Conservation (phyloP, 2,113 vertebrate genomes). For the Phrynosoma platyrhinos region DNA sequence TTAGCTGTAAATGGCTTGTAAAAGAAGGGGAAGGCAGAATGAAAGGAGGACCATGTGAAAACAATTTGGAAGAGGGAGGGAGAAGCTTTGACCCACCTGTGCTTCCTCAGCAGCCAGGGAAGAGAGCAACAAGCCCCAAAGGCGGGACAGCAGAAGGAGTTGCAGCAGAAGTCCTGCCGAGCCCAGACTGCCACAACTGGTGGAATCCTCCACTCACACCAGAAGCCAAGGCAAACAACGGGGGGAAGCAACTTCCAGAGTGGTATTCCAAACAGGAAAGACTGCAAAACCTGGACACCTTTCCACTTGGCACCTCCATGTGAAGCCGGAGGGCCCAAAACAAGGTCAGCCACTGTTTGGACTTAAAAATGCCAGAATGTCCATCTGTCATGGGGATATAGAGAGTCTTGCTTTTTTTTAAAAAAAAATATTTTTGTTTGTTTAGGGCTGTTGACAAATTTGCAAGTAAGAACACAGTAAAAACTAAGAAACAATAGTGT, state of each 20-base stretch:
- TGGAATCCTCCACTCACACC: neutral
- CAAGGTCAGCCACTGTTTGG: conserved; percentile 23
- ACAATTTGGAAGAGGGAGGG: conserved; percentile 11
- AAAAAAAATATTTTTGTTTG: neutral
- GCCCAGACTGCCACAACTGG: conserved; percentile 16
- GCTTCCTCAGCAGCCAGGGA: conserved; percentile 31
- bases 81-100: conserved; percentile 31
- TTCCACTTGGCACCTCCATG: conserved; percentile 9
- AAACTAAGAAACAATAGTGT: neutral
- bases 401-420: neutral
- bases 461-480: neutral
- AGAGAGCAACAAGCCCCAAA: conserved; percentile 20
- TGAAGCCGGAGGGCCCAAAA: conserved; percentile 1
- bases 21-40: neutral
- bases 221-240: conserved; percentile 26
- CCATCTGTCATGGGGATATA: neutral
- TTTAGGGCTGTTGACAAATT: neutral
- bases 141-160: conserved; percentile 17
- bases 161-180: conserved; percentile 8
- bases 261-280: conserved; percentile 22
- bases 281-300: conserved; percentile 18
- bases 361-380: neutral
- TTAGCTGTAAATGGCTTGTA: neutral
- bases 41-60: neutral
- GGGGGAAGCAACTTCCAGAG: conserved; percentile 9